Percentiles rank a stretch among this genome's conserved stretches.
phyloP scores from a whole-genome alignment of 2,113 vertebrate genomes.

The Eupsittula cactorum region DNA sequence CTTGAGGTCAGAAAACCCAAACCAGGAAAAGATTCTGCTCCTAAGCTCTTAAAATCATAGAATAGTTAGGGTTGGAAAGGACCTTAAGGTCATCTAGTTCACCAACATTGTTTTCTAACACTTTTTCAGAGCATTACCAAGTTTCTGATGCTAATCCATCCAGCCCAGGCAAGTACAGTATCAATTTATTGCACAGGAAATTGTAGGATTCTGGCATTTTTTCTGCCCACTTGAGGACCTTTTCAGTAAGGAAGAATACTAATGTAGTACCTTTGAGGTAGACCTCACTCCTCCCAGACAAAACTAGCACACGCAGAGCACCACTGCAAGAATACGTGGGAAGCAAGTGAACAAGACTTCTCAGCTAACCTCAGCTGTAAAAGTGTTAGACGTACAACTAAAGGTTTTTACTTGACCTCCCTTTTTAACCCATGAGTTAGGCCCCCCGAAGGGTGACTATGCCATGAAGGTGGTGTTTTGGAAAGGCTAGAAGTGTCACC shows the following conservation, averaged over 20 bases:
- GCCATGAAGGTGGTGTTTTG: background rate
- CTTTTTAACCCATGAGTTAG: too few relatives aligned
- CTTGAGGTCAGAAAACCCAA: background rate
- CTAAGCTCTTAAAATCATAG: too few relatives aligned
- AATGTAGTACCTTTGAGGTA: background rate
- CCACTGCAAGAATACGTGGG: background rate
- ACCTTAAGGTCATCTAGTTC: background rate
- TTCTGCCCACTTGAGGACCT: background rate
- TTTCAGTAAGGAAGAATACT: background rate
- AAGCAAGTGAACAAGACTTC: background rate
- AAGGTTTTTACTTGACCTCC: background rate
- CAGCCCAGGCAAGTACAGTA: background rate
- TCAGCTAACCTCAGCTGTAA: background rate
- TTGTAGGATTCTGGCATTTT: background rate
- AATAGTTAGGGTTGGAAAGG: too few relatives aligned
- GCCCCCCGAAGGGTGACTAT: background rate
- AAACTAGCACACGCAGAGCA: too few relatives aligned
- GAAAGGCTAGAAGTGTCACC: background rate
- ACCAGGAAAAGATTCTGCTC: background rate
- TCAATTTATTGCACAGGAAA: too few relatives aligned
- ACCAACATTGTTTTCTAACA: background rate
- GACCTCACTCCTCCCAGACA: too few relatives aligned
- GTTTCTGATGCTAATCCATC: too few relatives aligned
- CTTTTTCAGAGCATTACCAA: background rate
- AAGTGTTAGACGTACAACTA: rapidly evolving